phyloP scores from a whole-genome alignment of 2,888 invertebrate genomes.

The Pristionchus mayeri region DNA sequence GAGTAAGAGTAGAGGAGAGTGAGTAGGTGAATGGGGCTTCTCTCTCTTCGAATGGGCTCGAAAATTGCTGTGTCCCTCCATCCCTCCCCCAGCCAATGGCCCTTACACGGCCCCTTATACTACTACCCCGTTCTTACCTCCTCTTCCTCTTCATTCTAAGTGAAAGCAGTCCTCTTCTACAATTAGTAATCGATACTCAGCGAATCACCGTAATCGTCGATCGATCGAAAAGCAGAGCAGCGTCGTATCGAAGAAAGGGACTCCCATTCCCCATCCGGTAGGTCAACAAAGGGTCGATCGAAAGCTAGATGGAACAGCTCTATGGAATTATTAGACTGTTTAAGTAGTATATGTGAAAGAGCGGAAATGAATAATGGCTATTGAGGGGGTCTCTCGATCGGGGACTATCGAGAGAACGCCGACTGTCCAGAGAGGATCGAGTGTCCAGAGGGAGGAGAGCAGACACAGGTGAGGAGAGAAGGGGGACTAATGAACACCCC shows the following conservation, averaged over 20 bases:
- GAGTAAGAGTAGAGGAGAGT: background rate
- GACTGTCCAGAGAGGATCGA: constrained; percentile 31
- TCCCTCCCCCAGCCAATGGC: constrained; percentile 11
- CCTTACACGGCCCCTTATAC: background rate
- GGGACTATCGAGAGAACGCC: constrained; percentile 6
- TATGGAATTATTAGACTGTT: no score
- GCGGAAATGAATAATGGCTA: no score
- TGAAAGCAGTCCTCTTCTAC: background rate
- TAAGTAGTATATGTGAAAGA: no score
- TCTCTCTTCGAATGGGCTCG: background rate
- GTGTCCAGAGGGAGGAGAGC: constrained; percentile 23
- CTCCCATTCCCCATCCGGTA: background rate
- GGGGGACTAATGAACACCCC: no score
- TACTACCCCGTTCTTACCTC: constrained; percentile 16
- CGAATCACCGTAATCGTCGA: background rate
- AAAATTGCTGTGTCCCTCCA: constrained; percentile 10
- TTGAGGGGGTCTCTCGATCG: constrained; percentile 12
- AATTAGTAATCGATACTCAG: constrained; percentile 18
- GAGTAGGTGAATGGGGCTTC: constrained; percentile 14
- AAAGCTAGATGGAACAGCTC: no score
- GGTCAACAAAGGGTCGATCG: background rate
- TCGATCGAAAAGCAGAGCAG: background rate
- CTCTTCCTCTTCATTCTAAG: background rate
- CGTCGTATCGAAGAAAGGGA: constrained; percentile 1
- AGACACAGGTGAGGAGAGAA: background rate